Percentiles rank a stretch among this genome's conserved stretches.
These are phyloP conservation scores for Hypomesus transpacificus DNA, from an alignment of 2,113 vertebrate genomes.

Conservation along the genomic window DNA sequence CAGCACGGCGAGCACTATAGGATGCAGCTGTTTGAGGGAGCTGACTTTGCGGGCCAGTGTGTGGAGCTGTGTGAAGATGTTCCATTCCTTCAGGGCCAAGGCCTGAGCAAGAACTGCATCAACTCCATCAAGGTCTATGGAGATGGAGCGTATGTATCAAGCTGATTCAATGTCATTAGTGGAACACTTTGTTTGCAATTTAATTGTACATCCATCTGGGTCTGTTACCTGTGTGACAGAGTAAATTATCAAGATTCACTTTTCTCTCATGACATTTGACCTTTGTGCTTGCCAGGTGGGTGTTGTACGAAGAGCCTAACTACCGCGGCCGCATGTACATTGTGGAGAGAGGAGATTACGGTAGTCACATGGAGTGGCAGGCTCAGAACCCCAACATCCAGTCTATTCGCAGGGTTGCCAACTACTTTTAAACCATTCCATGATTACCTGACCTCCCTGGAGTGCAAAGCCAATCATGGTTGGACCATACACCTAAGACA, in stretches of 20 bases:
- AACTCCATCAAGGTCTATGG: constrained; percentile 79
- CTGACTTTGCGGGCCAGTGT: constrained; percentile 74
- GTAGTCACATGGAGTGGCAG: constrained; percentile 64
- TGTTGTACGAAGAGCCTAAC: constrained; percentile 81
- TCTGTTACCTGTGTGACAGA: not conserved
- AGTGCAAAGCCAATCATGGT: not conserved
- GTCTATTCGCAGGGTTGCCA: constrained; percentile 76
- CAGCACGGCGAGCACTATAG: constrained; percentile 79
- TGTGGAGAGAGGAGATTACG: constrained; percentile 75
- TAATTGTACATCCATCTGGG: not conserved
- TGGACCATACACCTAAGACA: not conserved
- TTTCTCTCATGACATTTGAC: not conserved
- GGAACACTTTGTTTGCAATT: not conserved
- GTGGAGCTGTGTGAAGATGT: constrained; percentile 78
- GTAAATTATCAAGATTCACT: not conserved
- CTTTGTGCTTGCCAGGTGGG: constrained; percentile 68
- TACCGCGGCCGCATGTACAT: constrained; percentile 81
- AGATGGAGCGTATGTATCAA: constrained; percentile 75
- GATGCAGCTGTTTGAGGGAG: constrained; percentile 76
- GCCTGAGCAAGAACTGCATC: constrained; percentile 75
- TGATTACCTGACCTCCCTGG: not conserved
- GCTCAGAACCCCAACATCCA: constrained; percentile 71
- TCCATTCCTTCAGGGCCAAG: constrained; percentile 75
- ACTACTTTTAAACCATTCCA: constrained; percentile 73
- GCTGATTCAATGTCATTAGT: not conserved